Conservation (phyloP, 2,888 invertebrate genomes). For the Oegoconia quadripuncta region DNA sequence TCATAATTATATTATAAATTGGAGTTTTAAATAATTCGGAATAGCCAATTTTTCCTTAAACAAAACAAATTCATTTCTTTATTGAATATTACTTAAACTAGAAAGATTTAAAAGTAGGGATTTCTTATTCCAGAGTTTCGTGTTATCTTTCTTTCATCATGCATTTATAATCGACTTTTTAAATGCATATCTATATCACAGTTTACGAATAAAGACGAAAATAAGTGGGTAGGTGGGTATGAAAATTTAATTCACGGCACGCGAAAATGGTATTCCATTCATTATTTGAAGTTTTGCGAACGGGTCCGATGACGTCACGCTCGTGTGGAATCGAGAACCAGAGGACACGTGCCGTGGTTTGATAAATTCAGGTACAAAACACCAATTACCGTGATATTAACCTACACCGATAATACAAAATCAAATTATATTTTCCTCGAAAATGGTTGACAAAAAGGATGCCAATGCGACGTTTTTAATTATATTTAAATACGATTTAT, state of each 20-base stretch:
- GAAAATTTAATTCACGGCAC: conserved; percentile 3
- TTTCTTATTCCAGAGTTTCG: too few species aligned
- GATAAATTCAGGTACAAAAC: conserved; percentile 13
- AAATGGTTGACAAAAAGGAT: background rate
- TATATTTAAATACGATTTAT: background rate
- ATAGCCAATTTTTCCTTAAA: too few species aligned
- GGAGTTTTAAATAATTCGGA: too few species aligned
- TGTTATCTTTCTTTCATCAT: too few species aligned
- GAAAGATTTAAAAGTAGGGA: too few species aligned
- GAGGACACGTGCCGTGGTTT: conserved; percentile 11
- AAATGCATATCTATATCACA: too few species aligned
- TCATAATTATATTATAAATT: too few species aligned
- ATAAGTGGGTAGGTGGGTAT: background rate
- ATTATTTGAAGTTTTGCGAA: conserved; percentile 13
- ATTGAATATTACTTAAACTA: too few species aligned
- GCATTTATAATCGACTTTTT: too few species aligned
- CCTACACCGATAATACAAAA: too few species aligned
- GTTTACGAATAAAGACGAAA: background rate
- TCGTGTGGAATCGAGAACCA: background rate
- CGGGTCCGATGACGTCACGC: conserved; percentile 13
- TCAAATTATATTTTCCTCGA: too few species aligned
- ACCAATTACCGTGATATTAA: conserved; percentile 12
- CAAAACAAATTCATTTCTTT: too few species aligned
- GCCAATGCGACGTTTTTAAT: background rate
- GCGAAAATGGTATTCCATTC: conserved; percentile 16